Conservation (phyloP, 2,113 vertebrate genomes). For the Saguinus midas region DNA sequence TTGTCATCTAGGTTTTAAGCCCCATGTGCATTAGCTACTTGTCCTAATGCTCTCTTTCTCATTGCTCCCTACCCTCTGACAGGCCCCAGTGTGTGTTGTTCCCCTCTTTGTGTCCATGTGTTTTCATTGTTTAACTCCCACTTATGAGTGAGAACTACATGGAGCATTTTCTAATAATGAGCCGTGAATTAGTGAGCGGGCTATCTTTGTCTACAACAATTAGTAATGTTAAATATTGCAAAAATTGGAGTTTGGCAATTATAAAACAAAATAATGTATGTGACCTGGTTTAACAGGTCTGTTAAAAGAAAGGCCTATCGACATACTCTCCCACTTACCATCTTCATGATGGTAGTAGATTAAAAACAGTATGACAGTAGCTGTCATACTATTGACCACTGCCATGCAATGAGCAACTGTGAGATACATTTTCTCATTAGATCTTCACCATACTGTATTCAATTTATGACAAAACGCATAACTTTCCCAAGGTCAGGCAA, state of each 20-base stretch:
- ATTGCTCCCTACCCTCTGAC: too few species aligned
- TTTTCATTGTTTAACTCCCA: too few species aligned
- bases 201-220: neutral
- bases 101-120: too few species aligned
- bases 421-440: neutral
- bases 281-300: neutral
- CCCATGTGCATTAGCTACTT: too few species aligned
- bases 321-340: neutral
- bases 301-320: neutral
- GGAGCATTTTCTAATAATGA: too few species aligned
- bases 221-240: neutral
- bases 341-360: neutral
- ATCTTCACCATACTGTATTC: neutral
- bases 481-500: neutral
- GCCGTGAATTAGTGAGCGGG: too few species aligned
- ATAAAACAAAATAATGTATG: neutral
- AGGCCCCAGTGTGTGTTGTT: too few species aligned
- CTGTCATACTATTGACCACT: neutral
- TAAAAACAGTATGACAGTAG: neutral
- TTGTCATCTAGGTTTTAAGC: too few species aligned
- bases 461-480: slow-evolving; percentile 1
- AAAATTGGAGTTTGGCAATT: neutral
- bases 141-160: too few species aligned
- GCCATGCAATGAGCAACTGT: neutral
- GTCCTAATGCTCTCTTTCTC: too few species aligned